phyloP scores from a whole-genome alignment of 1,140 invertebrate genomes.

The Stenopsyche tienmushanensis region DNA sequence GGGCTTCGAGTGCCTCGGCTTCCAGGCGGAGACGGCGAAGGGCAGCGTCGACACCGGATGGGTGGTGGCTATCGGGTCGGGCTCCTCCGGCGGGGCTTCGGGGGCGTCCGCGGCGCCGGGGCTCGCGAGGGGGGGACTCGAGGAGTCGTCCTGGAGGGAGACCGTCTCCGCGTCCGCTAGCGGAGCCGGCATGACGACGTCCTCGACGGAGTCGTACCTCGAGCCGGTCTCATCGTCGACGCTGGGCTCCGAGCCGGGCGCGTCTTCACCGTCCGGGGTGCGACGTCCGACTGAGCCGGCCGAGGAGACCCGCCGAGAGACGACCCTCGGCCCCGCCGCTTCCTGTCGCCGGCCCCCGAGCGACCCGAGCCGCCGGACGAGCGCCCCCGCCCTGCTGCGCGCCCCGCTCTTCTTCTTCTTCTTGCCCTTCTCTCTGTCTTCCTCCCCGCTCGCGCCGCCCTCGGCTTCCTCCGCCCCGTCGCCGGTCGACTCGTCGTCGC shows the following conservation, averaged over 20 bases:
- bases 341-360: conserved; percentile 24
- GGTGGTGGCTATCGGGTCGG: conserved; percentile 44
- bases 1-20: conserved; percentile 44
- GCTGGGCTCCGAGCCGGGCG: conserved; percentile 25
- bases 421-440: conserved; percentile 30
- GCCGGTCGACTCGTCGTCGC: conserved; percentile 17
- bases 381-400: conserved; percentile 34
- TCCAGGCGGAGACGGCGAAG: conserved; percentile 54
- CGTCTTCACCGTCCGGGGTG: conserved; percentile 35
- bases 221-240: conserved; percentile 33
- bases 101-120: background rate
- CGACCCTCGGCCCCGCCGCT: conserved; percentile 1
- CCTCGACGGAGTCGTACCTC: conserved; percentile 34
- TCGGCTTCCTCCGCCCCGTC: conserved; percentile 29
- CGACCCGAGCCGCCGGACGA: conserved; percentile 30
- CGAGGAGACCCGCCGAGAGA: conserved; percentile 24
- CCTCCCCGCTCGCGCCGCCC: conserved; percentile 29
- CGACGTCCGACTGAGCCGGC: conserved; percentile 34
- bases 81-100: conserved; percentile 7
- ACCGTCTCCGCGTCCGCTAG: background rate
- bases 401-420: conserved; percentile 39
- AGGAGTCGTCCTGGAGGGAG: background rate
- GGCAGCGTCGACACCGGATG: conserved; percentile 52
- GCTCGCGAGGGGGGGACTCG: conserved; percentile 19
- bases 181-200: conserved; percentile 24